phyloP scores from a whole-genome alignment of 2,113 vertebrate species.

The Epinephelus moara region DNA sequence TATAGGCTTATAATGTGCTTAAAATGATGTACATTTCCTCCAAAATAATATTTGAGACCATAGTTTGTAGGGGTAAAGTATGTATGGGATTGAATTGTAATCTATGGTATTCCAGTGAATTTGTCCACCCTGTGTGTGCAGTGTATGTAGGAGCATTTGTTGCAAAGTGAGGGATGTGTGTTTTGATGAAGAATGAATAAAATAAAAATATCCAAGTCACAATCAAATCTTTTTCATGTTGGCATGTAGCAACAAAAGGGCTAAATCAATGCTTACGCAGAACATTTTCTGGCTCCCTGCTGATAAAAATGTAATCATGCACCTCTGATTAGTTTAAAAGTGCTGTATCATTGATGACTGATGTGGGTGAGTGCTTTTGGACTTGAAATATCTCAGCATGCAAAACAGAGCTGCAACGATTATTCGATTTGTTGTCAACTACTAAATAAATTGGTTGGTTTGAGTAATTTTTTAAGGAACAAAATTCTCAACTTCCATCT shows the following conservation, averaged over 20 bases:
- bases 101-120: background rate
- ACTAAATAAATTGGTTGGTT: too few relatives aligned
- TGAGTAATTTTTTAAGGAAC: too few relatives aligned
- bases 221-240: background rate
- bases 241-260: background rate
- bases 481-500: too few relatives aligned
- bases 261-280: background rate
- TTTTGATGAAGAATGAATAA: background rate
- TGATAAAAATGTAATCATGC: background rate
- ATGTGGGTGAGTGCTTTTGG: background rate
- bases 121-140: background rate
- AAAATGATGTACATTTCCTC: background rate
- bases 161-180: background rate
- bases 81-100: background rate
- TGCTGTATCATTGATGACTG: too few relatives aligned
- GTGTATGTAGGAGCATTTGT: background rate
- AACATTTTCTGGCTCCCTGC: background rate
- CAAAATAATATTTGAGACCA: background rate
- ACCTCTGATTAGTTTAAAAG: too few relatives aligned
- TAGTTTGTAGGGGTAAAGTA: background rate
- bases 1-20: background rate
- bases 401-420: too few relatives aligned
- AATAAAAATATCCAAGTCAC: background rate
- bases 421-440: too few relatives aligned
- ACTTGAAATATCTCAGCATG: background rate